Conservation (phyloP, 2,113 vertebrate species). For the Furnarius figulus region DNA sequence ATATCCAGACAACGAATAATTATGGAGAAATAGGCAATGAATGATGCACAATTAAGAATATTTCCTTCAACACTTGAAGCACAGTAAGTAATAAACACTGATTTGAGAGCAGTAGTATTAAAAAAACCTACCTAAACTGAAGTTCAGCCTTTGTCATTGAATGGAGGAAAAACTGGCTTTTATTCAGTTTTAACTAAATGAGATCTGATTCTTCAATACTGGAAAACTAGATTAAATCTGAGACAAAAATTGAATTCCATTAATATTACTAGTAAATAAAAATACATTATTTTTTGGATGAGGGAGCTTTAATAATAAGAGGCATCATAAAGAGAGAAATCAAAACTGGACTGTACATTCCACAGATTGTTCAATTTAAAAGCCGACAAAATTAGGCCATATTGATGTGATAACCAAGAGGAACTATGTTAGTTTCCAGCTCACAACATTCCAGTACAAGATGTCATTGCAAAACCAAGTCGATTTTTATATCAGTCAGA, state of each 20-base stretch:
- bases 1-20: background rate
- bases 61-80: background rate
- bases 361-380: conserved; percentile 1
- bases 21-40: background rate
- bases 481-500: background rate
- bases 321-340: conserved; percentile 17
- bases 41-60: background rate
- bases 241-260: conserved; percentile 32
- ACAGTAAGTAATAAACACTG: background rate
- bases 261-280: conserved; percentile 9
- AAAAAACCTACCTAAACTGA: background rate
- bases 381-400: conserved; percentile 13
- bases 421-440: conserved; percentile 19
- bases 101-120: background rate
- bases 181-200: background rate
- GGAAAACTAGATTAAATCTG: conserved; percentile 19
- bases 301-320: conserved; percentile 29
- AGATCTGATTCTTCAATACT: background rate
- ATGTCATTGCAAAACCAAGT: background rate
- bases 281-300: conserved; percentile 31
- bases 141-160: background rate
- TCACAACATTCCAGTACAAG: background rate
- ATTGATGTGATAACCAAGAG: conserved; percentile 35
- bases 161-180: background rate
- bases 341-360: conserved; percentile 3